These are phyloP conservation scores for Junonia oenone DNA, from an alignment of 2,888 invertebrate species.

Conservation along the genomic window DNA sequence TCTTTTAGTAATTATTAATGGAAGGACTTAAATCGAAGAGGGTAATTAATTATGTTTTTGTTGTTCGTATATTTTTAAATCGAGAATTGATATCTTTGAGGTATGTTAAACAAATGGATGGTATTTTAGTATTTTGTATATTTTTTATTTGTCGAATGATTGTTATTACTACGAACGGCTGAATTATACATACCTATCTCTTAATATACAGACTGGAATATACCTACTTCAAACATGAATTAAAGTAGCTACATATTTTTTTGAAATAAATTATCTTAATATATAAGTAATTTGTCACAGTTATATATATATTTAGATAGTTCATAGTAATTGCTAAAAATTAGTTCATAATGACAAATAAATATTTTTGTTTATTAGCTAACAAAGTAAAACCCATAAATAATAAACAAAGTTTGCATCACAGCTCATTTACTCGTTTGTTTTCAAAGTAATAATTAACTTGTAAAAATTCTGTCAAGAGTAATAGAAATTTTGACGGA, in stretches of 20 bases:
- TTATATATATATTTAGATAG: too few species aligned
- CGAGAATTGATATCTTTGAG: background rate
- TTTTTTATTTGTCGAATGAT: too few species aligned
- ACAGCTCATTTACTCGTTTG: background rate
- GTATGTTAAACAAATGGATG: background rate
- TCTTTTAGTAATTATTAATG: slow-evolving; percentile 24
- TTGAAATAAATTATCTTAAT: too few species aligned
- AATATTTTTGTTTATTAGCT: too few species aligned
- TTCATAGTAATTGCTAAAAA: too few species aligned
- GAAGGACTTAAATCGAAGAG: slow-evolving; percentile 8
- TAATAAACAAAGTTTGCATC: background rate
- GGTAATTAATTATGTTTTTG: slow-evolving; percentile 14
- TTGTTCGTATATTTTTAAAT: background rate
- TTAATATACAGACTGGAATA: too few species aligned
- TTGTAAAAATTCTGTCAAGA: slow-evolving; percentile 14
- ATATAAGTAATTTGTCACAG: too few species aligned
- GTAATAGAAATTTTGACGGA: slow-evolving; percentile 41
- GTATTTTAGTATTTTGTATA: background rate
- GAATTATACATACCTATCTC: too few species aligned
- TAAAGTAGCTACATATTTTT: too few species aligned
- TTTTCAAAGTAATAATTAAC: slow-evolving; percentile 13
- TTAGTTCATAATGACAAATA: too few species aligned
- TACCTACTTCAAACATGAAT: too few species aligned
- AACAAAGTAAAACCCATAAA: background rate
- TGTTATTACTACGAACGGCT: too few species aligned